Conservation (phyloP, 1,140 invertebrate genomes). For the Diprion similis region DNA sequence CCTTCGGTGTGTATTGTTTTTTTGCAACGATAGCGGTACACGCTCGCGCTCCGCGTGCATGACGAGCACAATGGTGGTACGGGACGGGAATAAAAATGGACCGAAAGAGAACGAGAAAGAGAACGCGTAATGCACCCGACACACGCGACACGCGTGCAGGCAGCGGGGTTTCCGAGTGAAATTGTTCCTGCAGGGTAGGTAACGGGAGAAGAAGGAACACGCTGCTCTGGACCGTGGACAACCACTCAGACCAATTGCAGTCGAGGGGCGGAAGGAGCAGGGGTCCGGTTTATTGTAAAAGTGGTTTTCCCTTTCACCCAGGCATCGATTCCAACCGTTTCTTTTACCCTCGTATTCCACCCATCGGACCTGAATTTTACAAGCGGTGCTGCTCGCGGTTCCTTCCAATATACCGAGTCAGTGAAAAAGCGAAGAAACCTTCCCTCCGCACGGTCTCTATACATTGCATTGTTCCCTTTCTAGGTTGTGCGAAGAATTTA, state of each 20-base stretch:
- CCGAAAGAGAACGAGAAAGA: neutral
- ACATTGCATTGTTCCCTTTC: too few relatives aligned
- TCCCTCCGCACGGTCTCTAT: too few relatives aligned
- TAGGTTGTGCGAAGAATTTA: too few relatives aligned
- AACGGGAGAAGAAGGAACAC: neutral
- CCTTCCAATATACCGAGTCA: too few relatives aligned
- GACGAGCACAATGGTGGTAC: too few relatives aligned
- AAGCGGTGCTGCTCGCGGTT: too few relatives aligned
- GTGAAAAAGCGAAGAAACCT: too few relatives aligned
- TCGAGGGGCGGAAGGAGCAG: conserved; percentile 13
- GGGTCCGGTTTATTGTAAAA: conserved; percentile 6
- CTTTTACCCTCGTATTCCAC: conserved; percentile 27
- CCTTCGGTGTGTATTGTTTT: too few relatives aligned
- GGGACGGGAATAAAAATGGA: too few relatives aligned
- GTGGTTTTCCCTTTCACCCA: conserved; percentile 35
- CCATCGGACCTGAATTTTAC: too few relatives aligned
- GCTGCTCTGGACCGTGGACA: conserved; percentile 32
- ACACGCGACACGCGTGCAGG: neutral
- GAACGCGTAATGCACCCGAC: neutral
- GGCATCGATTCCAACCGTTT: conserved; percentile 30
- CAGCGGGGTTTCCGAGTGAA: neutral
- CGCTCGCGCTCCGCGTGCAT: too few relatives aligned
- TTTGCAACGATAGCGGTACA: too few relatives aligned
- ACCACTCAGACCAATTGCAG: conserved; percentile 44
- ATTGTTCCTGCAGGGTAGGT: neutral